Conservation (phyloP, 2,113 vertebrate species). For the Mustelus asterias region DNA sequence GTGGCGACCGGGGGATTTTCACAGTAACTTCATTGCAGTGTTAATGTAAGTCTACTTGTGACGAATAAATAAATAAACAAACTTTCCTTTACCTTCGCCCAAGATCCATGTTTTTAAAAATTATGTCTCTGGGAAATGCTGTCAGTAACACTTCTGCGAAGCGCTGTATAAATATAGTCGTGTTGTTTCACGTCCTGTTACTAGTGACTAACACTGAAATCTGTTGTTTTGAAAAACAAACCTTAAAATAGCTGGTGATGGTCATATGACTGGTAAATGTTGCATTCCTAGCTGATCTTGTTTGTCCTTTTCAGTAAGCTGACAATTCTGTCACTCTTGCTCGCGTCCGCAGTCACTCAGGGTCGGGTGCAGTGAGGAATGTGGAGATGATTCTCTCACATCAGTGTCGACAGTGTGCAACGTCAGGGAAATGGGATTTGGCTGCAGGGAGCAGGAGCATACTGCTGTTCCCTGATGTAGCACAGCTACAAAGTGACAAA, state of each 20-base stretch:
- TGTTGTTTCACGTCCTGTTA: neutral
- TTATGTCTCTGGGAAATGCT: neutral
- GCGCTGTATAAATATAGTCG: neutral
- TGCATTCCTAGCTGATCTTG: neutral
- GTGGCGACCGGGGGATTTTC: no score
- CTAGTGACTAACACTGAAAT: neutral
- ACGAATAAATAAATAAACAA: no score
- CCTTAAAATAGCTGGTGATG: conserved; percentile 1
- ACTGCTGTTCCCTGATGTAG: neutral
- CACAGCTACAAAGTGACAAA: neutral
- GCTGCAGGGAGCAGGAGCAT: neutral
- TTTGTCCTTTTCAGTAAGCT: neutral
- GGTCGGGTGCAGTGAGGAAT: neutral
- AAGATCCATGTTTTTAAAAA: neutral
- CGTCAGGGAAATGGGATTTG: conserved; percentile 22
- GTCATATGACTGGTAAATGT: conserved; percentile 21
- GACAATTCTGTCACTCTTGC: conserved; percentile 5
- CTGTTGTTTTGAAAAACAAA: neutral
- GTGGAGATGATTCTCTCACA: neutral
- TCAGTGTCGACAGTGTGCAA: neutral
- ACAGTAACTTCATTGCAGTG: no score
- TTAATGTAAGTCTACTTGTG: no score
- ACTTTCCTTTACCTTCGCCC: neutral
- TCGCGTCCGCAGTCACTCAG: conserved; percentile 17
- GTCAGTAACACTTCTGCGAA: neutral